Evolutionary conservation across 2,113 vertebrate genomes (phyloP), one percentile per base, ranked within the genome.

Genomic region (Misgurnus anguillicaudatus): DNA sequence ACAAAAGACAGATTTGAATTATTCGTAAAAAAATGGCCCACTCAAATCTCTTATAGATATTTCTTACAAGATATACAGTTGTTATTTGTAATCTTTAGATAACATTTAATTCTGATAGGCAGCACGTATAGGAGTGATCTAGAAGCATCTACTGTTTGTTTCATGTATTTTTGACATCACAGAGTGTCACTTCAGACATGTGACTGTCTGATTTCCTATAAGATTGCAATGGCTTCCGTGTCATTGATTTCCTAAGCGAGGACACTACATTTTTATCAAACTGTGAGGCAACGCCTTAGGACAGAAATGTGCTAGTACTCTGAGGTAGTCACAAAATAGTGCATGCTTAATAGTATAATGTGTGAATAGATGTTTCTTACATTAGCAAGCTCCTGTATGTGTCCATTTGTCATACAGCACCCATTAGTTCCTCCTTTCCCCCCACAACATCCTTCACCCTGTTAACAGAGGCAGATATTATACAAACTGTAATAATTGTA

Each of bases 391-490:
- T 84, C 84, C 39, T 80, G 76, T 1, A 9, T 66, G 83, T 74
- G 77, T 38, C 55, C 87, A 70, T 84, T 86, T 67, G 68, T 83
- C 89, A 84, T 84, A 83, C 95, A 98, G 87, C 96, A 98, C 74
- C 89, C 91, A 3, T 88, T 88, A 6, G 81, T 88, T 72, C 84
- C 85, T 24, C 77, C 90, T 16, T 74, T 82, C 41, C 89, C 89
- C 3, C 93, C 91, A 72, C 96, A 98, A 85, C 94, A 97, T 0
- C 90, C 90, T 0, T 86, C 86, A 3, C 89, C 85, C 92, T 93
- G 78, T 6, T 51, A 6, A 53, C 66, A 75, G 4, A 53, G 62
- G 21, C 41, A 69, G 5, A 73, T 9, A 47, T 45, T 60, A 13
- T 14, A 36, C 0, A n/a, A 45, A 70, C 9, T 8, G 10, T n/a